phyloP scores from a whole-genome alignment of 2,797 vertebrate genomes.

The Fringilla coelebs region DNA sequence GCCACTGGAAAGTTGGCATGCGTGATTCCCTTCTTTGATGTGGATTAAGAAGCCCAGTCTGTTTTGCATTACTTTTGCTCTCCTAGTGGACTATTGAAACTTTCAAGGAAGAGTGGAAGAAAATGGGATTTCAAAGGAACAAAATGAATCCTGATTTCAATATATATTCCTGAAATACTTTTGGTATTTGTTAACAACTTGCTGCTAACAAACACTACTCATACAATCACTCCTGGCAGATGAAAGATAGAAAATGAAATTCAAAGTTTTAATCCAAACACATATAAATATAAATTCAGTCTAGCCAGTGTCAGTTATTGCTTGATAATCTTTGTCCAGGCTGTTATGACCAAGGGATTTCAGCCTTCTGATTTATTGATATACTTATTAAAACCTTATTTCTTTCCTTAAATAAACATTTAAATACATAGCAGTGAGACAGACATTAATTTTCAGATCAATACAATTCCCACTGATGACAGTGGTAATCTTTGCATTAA shows the following conservation, averaged over 20 bases:
- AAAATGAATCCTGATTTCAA: background rate
- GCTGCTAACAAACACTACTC: background rate
- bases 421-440: background rate
- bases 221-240: background rate
- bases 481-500: background rate
- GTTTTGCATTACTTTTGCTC: background rate
- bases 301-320: background rate
- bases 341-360: background rate
- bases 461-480: background rate
- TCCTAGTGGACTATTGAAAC: background rate
- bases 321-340: background rate
- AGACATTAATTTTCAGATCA: background rate
- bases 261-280: background rate
- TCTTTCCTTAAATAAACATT: no score
- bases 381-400: background rate
- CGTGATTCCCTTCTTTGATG: background rate
- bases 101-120: background rate
- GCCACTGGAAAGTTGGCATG: background rate
- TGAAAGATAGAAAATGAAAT: background rate
- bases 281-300: background rate
- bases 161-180: background rate
- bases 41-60: background rate
- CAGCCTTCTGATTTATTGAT: background rate
- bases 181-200: background rate
- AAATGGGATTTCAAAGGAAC: background rate